Base-by-base conservation (phyloP, 2,797 vertebrate genomes). In the Hydrocynus forskahlii region DNA sequence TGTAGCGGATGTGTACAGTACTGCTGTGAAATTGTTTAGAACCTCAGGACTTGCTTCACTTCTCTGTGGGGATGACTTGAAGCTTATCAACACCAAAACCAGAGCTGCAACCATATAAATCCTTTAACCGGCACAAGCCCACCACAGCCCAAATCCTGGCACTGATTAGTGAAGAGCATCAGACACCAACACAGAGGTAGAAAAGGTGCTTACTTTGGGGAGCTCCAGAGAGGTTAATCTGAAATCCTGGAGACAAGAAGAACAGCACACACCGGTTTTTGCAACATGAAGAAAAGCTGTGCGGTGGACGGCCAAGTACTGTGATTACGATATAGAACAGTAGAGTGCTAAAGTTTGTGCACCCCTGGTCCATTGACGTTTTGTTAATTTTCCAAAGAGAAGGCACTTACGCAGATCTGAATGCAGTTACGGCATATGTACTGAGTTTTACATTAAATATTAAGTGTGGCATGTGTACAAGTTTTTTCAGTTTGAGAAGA, bases 171-270 rank as follows among this genome's bases (percentile, higher is more conserved):
- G 85, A 69, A 45, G 40, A 92, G 90, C 85, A 94, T 91, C 87
- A 86, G 93, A 94, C 90, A 94, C 93, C 92, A 90, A 87, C 95
- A 87, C 89, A 89, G 85, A 55, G 17, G 19, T 90, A 92, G 88
- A 88, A 93, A 87, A 85, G 74, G 88, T 88, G 91, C 94, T 96
- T 96, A 94, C 94, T 97, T 95, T 94, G 95, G 91, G 93, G 93
- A 91, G 94, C 95, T 95, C 94, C 95, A 95, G 94, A 95, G 92
- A 96, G 95, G 94, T 95, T 96, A 95, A 96, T 95, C 94, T 96
- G 95, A 96, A 97, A 97, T 89, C 94, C 95, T 96, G 88, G 89
- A 95, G 96, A 95, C 89, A 92, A 94, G 93, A 92, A 96, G 91
- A 96, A 80, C 68, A 81, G 45, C 67, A 77, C 68, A 79, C 62